Conservation (phyloP, 1,140 invertebrate genomes). For the Ostrea edulis region DNA sequence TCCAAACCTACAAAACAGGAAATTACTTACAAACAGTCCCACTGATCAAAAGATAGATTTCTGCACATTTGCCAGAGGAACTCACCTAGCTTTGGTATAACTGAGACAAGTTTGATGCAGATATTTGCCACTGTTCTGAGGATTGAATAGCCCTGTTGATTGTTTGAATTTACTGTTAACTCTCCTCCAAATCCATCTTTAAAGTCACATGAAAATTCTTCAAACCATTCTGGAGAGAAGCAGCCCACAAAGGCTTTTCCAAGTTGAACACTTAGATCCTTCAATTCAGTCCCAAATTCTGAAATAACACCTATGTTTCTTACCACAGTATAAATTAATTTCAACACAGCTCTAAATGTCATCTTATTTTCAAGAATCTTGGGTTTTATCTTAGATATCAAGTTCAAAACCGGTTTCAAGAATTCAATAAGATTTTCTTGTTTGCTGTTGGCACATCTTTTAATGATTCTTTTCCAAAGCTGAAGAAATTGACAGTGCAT, state of each 20-base stretch:
- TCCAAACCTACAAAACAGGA: not conserved
- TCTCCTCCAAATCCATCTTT: constrained; percentile 1
- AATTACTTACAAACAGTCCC: not conserved
- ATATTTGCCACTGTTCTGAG: not conserved
- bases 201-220: constrained; percentile 21
- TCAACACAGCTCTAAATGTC: constrained; percentile 14
- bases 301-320: not conserved
- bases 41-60: not conserved
- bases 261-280: not conserved
- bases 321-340: not conserved
- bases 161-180: constrained; percentile 6
- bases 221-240: not conserved
- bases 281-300: not conserved
- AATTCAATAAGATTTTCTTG: not conserved
- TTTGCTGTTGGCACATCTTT: not conserved
- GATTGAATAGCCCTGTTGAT: not conserved
- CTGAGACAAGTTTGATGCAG: not conserved
- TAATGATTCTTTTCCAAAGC: not conserved
- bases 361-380: not conserved
- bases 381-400: not conserved
- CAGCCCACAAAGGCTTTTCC: not conserved
- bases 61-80: not conserved
- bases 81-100: not conserved
- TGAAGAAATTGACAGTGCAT: constrained; percentile 3
- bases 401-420: not conserved